These are phyloP conservation scores for Volucella zonaria DNA, from an alignment of 2,888 invertebrate species.

Conservation along the genomic window DNA sequence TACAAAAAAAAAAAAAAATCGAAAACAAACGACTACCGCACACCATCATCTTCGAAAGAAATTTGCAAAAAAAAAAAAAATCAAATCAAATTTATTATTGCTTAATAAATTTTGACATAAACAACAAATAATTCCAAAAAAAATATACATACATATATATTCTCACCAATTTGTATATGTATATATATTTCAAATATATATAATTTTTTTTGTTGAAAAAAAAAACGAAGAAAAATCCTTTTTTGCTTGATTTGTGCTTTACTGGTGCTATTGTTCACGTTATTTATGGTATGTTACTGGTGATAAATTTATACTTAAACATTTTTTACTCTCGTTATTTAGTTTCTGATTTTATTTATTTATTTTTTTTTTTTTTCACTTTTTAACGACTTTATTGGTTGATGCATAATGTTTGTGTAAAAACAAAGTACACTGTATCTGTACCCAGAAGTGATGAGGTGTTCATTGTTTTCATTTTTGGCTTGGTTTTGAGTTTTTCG, in stretches of 20 bases:
- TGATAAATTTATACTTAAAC: slow-evolving; percentile 48
- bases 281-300: slow-evolving; percentile 72
- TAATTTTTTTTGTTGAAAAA: not conserved
- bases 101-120: slow-evolving; percentile 23
- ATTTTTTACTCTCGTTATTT: slow-evolving; percentile 12
- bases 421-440: not conserved
- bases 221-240: slow-evolving; percentile 8
- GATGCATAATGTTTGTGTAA: slow-evolving; percentile 52
- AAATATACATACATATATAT: not conserved
- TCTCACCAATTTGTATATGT: too few species aligned
- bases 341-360: slow-evolving; percentile 23
- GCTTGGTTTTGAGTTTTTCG: slow-evolving; percentile 4
- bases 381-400: slow-evolving; percentile 35
- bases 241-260: slow-evolving; percentile 60
- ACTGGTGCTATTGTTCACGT: slow-evolving; percentile 71
- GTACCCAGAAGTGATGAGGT: not conserved
- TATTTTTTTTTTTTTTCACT: slow-evolving; percentile 9
- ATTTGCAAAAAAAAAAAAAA: not conserved
- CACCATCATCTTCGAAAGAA: slow-evolving; percentile 1
- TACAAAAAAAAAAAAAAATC: slow-evolving; percentile 21
- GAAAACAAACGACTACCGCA: not conserved
- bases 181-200: too few species aligned
- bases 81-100: slow-evolving; percentile 4
- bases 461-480: slow-evolving; percentile 1
- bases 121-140: slow-evolving; percentile 25